These are phyloP conservation scores for Phainopepla nitens DNA, from an alignment of 2,113 vertebrate genomes.

Conservation along the genomic window DNA sequence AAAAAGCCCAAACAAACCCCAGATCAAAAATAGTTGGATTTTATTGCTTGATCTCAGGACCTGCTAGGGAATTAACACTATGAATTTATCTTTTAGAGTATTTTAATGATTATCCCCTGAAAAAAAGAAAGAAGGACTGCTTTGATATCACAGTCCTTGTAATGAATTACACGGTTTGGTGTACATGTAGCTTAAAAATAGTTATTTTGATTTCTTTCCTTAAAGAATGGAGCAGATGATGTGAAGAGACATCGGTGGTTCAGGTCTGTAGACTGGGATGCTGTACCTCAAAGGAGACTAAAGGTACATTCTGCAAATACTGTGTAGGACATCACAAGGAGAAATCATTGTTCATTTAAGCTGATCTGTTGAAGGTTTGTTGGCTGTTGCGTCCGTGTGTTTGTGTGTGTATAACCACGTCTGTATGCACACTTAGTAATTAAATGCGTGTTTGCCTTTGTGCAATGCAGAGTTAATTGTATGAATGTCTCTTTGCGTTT, in stretches of 20 bases:
- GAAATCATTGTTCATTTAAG: not conserved
- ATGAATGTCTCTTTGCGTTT: not conserved
- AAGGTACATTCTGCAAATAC: constrained; percentile 74
- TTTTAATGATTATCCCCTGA: not conserved
- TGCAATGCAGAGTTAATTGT: not conserved
- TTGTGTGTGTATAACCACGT: not conserved
- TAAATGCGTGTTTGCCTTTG: not conserved
- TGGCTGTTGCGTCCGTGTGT: not conserved
- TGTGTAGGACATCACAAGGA: not conserved
- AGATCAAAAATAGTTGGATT: not conserved
- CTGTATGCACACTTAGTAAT: not conserved
- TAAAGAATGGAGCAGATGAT: constrained; percentile 91
- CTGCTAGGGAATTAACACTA: not conserved
- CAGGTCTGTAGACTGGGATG: constrained; percentile 88
- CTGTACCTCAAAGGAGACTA: constrained; percentile 83
- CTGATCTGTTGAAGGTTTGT: not conserved
- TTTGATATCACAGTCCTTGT: not conserved
- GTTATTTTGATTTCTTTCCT: not conserved
- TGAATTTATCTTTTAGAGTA: not conserved
- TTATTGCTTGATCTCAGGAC: not conserved
- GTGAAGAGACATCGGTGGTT: constrained; percentile 94
- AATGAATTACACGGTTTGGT: not conserved
- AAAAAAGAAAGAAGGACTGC: not conserved
- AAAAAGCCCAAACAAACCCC: not conserved
- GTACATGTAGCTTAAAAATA: not conserved